Evolutionary conservation across 2,888 invertebrate species (phyloP).

Genomic region (Leucania comma): DNA sequence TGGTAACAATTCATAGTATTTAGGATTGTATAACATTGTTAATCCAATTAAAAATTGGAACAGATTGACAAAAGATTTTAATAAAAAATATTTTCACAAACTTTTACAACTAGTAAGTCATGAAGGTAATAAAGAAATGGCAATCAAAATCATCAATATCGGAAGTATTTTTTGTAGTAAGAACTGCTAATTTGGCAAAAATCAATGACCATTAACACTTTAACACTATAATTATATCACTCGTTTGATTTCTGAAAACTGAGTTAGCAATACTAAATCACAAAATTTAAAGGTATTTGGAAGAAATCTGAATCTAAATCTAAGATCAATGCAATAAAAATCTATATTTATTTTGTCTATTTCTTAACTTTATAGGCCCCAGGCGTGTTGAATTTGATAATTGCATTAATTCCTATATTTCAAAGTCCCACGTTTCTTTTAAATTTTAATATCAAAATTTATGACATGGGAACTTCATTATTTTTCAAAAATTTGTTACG

Average conservation of each 20-base stretch:
- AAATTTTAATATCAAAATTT: slow-evolving; percentile 31
- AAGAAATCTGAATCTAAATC: slow-evolving; percentile 42
- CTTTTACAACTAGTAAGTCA: slow-evolving; percentile 13
- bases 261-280: slow-evolving; percentile 12
- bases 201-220: neutral
- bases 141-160: neutral
- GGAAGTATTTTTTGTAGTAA: neutral
- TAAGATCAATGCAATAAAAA: slow-evolving; percentile 43
- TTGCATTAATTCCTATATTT: slow-evolving; percentile 23
- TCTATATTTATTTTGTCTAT: slow-evolving; percentile 37
- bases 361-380: slow-evolving; percentile 55
- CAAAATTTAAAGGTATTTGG: slow-evolving; percentile 28
- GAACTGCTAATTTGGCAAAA: slow-evolving; percentile 13
- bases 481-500: slow-evolving; percentile 53
- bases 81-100: slow-evolving; percentile 10
- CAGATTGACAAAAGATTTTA: neutral
- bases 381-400: slow-evolving; percentile 42
- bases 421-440: slow-evolving; percentile 36
- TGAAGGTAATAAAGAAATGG: slow-evolving; percentile 21
- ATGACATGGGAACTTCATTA: slow-evolving; percentile 67
- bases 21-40: slow-evolving; percentile 12
- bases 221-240: slow-evolving; percentile 18
- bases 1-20: slow-evolving; percentile 30
- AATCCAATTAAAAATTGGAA: neutral
- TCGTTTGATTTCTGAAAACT: slow-evolving; percentile 17